Percentiles rank a stretch among this genome's conserved stretches.
Evolutionary conservation across 2,113 vertebrate genomes (phyloP).

Genomic region (Trematomus loennbergii): DNA sequence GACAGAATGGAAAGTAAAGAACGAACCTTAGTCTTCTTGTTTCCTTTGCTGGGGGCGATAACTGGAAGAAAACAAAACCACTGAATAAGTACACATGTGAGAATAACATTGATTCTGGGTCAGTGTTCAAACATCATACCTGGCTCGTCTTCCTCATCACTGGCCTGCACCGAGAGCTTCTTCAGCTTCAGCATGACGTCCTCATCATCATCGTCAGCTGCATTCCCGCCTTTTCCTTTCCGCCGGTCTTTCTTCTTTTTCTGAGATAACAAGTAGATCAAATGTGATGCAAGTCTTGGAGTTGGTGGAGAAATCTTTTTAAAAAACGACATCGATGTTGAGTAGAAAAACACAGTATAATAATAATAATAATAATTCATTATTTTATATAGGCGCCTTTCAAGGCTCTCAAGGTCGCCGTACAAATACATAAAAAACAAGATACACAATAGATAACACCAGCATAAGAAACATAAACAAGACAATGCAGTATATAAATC

Average conservation of each 20-base stretch:
- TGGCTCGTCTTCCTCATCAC: conserved; percentile 87
- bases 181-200: conserved; percentile 87
- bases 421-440: too few relatives aligned
- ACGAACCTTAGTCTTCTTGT: conserved; percentile 80
- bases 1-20: neutral
- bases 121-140: conserved; percentile 1
- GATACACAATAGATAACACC: too few relatives aligned
- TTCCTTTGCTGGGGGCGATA: conserved; percentile 65
- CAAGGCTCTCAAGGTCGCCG: too few relatives aligned
- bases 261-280: conserved; percentile 68
- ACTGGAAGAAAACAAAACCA: conserved; percentile 56
- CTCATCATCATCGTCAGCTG: conserved; percentile 81
- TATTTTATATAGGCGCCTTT: too few relatives aligned
- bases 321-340: neutral
- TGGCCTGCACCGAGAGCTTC: conserved; percentile 87
- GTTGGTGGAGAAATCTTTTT: neutral
- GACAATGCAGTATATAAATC: too few relatives aligned
- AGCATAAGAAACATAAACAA: too few relatives aligned
- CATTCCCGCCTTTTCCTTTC: conserved; percentile 85
- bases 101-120: neutral
- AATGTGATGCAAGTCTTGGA: neutral
- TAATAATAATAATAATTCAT: too few relatives aligned
- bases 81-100: neutral
- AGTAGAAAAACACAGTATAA: too few relatives aligned
- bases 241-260: conserved; percentile 89